Base-by-base conservation (phyloP, 2,797 vertebrate species). In the Hafferia zeledoni region DNA sequence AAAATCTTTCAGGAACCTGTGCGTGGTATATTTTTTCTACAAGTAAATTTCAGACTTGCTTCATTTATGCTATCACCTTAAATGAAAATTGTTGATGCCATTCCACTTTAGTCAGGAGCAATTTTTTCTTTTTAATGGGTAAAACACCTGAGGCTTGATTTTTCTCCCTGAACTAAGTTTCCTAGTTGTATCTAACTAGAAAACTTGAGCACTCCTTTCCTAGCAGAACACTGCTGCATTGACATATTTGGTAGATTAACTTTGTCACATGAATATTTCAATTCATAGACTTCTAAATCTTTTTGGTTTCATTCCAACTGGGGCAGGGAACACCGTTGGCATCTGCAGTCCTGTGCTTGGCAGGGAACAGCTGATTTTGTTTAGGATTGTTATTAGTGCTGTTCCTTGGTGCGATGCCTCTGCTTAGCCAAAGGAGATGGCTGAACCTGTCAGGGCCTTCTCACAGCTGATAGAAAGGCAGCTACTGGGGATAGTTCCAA, bases 181-280 rank as follows among this genome's bases (percentile, higher is more conserved):
- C 61, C 59, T 31, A 31, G 8, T 57, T 8, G 0, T 30, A 55
- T 10, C 39, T 55, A 71, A 47, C 25, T n/a, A 7, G 39, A 57
- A 77, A 33, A 80, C 61, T 61, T 85, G 64, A 53, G 64, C 28
- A 27, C n/a, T 63, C 23, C 43, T 67, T 64, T 71, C 41, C 39
- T 69, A 49, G 70, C 65, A 23, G 12, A 92, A 93, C 77, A 91
- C 52, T 75, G 77, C 74, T 75, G 84, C 46, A 59, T 69, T 93
- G 82, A 92, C 37, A 60, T 23, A 1, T 43, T 61, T 52, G 25
- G 43, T 89, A 89, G 93, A 93, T 94, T 93, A 94, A 82, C 33
- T 7, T 12, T 64, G 87, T 95, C 94, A 96, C 92, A 90, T 95
- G 94, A 81, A 6, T 63, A 60, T 90, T 92, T 83, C 39, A 86